Evolutionary conservation across 1,140 invertebrate species (phyloP).

Genomic region (Trichonephila clavipes): DNA sequence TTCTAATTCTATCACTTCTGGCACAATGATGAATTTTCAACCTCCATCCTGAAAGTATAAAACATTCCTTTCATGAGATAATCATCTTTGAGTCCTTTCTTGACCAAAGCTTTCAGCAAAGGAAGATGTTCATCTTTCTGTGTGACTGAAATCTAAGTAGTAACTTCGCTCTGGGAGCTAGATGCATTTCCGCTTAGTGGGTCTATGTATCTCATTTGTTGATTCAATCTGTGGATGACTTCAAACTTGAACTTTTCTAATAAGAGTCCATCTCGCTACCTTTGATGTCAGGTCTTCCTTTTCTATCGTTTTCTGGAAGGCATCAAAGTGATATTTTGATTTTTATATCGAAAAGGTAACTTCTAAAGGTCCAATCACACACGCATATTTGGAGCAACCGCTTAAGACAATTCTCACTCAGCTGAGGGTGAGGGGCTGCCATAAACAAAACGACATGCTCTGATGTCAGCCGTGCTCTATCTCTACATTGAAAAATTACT

Average conservation of each 20-base stretch:
- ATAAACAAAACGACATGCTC: too few species aligned
- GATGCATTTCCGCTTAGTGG: conserved; percentile 18
- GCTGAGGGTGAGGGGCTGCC: too few species aligned
- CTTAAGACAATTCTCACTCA: too few species aligned
- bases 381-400: too few species aligned
- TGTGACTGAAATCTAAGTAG: not conserved
- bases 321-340: conserved; percentile 50
- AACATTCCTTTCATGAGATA: not conserved
- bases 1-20: not conserved
- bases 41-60: not conserved
- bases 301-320: conserved; percentile 47
- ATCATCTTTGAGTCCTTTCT: not conserved
- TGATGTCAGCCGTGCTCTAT: too few species aligned
- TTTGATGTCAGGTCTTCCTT: not conserved
- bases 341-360: conserved; percentile 37
- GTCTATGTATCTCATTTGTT: conserved; percentile 50
- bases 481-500: too few species aligned
- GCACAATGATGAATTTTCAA: conserved; percentile 27
- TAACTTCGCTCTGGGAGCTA: not conserved
- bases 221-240: not conserved
- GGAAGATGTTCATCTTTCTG: conserved; percentile 6
- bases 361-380: not conserved
- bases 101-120: not conserved
- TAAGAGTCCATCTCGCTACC: conserved; percentile 24
- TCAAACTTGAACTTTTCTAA: conserved; percentile 51